Evolutionary conservation across 2,113 vertebrate genomes (phyloP).

Genomic region (Gavia stellata): DNA sequence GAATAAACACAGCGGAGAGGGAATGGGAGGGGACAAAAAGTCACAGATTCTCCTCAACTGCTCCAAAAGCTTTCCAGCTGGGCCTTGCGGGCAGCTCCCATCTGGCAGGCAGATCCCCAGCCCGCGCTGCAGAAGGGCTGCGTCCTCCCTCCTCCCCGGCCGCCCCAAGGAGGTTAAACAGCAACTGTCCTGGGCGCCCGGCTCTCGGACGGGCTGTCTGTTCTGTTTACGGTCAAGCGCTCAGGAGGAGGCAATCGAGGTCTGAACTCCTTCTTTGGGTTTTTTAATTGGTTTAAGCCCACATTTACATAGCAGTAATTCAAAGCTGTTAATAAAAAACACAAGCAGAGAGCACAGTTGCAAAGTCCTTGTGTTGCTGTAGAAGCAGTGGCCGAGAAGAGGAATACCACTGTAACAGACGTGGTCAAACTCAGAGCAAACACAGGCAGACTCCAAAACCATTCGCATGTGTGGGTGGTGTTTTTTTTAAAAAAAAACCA

Average conservation of each 20-base stretch:
- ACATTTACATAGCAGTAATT: neutral
- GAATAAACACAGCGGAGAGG: neutral
- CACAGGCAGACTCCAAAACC: neutral
- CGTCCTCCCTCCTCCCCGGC: neutral
- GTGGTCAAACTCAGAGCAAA: neutral
- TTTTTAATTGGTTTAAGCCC: neutral
- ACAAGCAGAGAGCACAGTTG: neutral
- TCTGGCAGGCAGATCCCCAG: slow-evolving; percentile 26
- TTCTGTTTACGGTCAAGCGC: neutral
- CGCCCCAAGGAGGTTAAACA: neutral
- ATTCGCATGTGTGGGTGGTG: neutral
- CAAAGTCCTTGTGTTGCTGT: neutral
- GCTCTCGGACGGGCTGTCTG: neutral
- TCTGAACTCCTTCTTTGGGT: neutral
- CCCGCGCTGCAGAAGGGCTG: neutral
- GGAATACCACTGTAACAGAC: neutral
- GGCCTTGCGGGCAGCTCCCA: slow-evolving; percentile 36
- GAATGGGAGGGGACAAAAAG: neutral
- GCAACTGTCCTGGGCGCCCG: neutral
- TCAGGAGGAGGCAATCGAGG: neutral
- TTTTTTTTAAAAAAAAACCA: neutral
- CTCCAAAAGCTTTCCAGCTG: neutral
- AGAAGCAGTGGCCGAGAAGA: neutral
- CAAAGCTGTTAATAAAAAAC: neutral
- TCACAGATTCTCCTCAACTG: neutral